phyloP scores from a whole-genome alignment of 2,797 vertebrate species.

The Sciaenops ocellatus region DNA sequence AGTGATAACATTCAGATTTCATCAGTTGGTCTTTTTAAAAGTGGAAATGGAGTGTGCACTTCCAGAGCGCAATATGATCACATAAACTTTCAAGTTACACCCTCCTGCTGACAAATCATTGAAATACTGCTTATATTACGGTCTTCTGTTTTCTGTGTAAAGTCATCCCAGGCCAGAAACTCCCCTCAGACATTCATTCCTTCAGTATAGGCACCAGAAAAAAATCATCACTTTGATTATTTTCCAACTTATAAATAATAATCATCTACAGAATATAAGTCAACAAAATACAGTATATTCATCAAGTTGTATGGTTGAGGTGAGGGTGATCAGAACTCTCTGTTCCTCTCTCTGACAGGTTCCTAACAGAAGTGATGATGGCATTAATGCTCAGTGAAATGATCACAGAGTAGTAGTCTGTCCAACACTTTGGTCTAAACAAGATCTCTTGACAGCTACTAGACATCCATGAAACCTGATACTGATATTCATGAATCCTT shows the following conservation, averaged over 20 bases:
- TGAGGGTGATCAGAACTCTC: background rate
- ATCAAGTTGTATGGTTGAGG: background rate
- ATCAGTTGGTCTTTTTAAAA: background rate
- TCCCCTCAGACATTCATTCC: background rate
- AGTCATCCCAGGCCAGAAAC: background rate
- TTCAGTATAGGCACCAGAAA: constrained; percentile 10
- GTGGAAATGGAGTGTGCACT: background rate
- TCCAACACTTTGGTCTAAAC: constrained; percentile 12
- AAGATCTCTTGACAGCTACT: background rate
- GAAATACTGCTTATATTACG: background rate
- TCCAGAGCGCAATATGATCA: background rate
- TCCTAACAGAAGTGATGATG: background rate
- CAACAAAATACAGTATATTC: constrained; percentile 6
- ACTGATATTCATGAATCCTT: no score
- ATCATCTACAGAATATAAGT: background rate
- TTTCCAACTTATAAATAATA: constrained; percentile 14
- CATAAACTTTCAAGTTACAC: background rate
- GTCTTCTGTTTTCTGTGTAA: background rate
- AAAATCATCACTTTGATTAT: background rate
- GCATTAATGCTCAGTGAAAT: background rate
- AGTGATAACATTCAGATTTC: background rate
- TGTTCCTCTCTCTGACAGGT: background rate
- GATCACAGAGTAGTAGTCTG: background rate
- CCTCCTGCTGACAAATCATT: background rate
- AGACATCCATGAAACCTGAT: background rate